phyloP scores from a whole-genome alignment of 2,797 vertebrate species.

The Spinus olivaceus region DNA sequence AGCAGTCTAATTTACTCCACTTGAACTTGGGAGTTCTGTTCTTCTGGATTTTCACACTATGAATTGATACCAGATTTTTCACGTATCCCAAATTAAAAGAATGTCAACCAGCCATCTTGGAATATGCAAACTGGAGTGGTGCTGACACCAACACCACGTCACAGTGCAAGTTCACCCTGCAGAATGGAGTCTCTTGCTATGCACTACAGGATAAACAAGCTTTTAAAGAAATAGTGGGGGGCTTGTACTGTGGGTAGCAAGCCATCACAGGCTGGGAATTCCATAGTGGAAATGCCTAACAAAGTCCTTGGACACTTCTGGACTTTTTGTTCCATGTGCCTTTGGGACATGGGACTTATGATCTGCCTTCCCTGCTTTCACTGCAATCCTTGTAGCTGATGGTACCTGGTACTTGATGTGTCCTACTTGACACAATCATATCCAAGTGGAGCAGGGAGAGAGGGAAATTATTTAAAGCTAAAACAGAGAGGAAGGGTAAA shows the following conservation, averaged over 20 bases:
- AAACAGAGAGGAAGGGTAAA: background rate
- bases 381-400: fast-evolving
- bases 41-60: background rate
- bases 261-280: background rate
- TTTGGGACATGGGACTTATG: background rate
- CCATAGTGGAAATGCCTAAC: background rate
- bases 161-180: background rate
- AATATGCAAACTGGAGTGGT: background rate
- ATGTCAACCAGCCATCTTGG: background rate
- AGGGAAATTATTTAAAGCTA: background rate
- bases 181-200: fast-evolving
- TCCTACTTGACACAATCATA: background rate
- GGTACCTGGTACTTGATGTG: fast-evolving
- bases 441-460: background rate
- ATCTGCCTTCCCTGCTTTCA: background rate
- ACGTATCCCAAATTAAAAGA: background rate
- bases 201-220: background rate
- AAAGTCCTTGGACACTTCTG: background rate
- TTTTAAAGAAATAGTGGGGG: background rate
- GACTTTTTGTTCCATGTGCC: background rate
- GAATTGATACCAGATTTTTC: background rate
- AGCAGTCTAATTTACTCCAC: background rate
- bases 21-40: background rate
- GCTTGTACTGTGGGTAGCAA: background rate
- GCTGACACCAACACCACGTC: fast-evolving